Evolutionary conservation across 2,113 vertebrate genomes (phyloP).

Genomic region (Trachemys scripta): DNA sequence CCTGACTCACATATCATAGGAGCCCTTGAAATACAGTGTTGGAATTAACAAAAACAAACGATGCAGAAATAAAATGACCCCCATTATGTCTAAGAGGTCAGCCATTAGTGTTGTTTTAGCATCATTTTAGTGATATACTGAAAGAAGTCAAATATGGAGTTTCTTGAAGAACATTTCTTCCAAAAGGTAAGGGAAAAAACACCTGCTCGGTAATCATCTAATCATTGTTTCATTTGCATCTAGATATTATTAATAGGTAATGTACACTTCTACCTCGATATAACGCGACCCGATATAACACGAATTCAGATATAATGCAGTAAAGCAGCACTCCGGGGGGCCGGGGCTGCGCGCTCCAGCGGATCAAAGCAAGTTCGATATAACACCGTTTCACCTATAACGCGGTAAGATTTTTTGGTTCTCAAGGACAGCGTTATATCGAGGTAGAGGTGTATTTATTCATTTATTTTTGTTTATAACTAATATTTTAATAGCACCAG

Average conservation of each 20-base stretch:
- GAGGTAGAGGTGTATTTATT: background rate
- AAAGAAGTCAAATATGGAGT: background rate
- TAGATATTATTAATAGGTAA: background rate
- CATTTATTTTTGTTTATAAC: background rate
- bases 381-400: too few species aligned
- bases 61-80: background rate
- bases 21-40: background rate
- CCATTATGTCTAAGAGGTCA: background rate
- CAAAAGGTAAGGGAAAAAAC: background rate
- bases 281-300: too few species aligned
- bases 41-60: background rate
- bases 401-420: too few species aligned
- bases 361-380: too few species aligned
- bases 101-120: background rate
- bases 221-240: background rate
- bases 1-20: background rate
- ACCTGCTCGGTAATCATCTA: background rate
- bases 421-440: too few species aligned
- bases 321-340: too few species aligned
- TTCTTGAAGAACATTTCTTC: conserved; percentile 11
- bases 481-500: background rate
- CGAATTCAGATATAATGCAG: too few species aligned
- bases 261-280: too few species aligned
- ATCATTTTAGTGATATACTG: conserved; percentile 33
- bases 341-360: too few species aligned